These are phyloP conservation scores for Cheirogaleus medius DNA, from an alignment of 2,113 vertebrate species.

Conservation along the genomic window DNA sequence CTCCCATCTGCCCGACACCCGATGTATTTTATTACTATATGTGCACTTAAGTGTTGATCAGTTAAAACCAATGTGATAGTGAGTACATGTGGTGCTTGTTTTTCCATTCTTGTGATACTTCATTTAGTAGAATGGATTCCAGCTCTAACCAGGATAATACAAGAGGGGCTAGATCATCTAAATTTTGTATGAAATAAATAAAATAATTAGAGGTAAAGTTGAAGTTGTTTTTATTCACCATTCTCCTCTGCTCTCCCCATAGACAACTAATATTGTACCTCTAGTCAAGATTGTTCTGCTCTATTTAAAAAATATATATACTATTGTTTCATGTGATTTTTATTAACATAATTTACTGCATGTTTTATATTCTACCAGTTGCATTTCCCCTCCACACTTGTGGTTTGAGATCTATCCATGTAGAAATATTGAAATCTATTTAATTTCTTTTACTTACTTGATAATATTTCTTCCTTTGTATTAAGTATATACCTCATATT, in stretches of 20 bases:
- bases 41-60: too few species aligned
- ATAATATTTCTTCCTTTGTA: background rate
- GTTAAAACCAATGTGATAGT: too few species aligned
- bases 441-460: background rate
- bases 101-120: too few species aligned
- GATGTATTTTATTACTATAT: too few species aligned
- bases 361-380: background rate
- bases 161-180: too few species aligned
- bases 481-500: background rate
- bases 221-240: background rate
- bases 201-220: background rate
- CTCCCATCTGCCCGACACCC: too few species aligned
- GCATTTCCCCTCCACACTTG: background rate
- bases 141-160: too few species aligned
- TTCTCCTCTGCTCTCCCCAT: background rate
- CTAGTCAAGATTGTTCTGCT: background rate
- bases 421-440: background rate
- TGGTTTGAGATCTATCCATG: background rate
- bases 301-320: background rate
- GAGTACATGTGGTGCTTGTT: too few species aligned
- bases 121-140: too few species aligned
- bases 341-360: background rate
- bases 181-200: background rate
- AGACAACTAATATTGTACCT: background rate
- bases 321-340: background rate